These are phyloP conservation scores for Germaria angustata DNA, from an alignment of 2,888 invertebrate species.

Conservation along the genomic window DNA sequence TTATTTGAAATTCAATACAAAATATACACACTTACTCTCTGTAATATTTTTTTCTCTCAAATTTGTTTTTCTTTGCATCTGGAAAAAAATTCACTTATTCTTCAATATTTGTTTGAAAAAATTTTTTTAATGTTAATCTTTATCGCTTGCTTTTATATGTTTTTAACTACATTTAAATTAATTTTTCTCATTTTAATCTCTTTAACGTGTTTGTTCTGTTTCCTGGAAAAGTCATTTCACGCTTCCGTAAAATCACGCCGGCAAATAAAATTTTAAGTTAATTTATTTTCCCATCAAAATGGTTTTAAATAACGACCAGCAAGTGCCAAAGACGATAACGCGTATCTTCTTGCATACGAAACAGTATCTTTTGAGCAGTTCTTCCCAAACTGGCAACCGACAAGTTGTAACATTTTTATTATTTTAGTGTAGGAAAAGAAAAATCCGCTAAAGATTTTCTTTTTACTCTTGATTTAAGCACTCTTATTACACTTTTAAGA, in stretches of 20 bases:
- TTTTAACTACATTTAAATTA: constrained; percentile 34
- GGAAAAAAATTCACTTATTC: too few relatives aligned
- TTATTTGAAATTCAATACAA: too few relatives aligned
- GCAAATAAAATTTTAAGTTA: constrained; percentile 36
- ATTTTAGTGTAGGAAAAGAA: not conserved
- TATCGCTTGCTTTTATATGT: not conserved
- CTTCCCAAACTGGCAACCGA: not conserved
- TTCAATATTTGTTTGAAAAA: too few relatives aligned
- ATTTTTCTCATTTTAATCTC: constrained; percentile 34
- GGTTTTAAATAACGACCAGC: constrained; percentile 11
- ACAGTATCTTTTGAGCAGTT: not conserved
- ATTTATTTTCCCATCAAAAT: constrained; percentile 48
- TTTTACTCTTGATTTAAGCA: not conserved
- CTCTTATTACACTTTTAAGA: not conserved
- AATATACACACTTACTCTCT: too few relatives aligned
- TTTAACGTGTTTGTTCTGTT: not conserved
- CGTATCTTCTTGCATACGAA: not conserved
- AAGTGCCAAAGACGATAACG: not conserved
- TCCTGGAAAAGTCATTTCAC: constrained; percentile 26
- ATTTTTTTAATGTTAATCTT: too few relatives aligned
- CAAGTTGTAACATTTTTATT: constrained; percentile 8
- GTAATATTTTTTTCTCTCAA: too few relatives aligned
- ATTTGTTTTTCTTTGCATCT: too few relatives aligned
- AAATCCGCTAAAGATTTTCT: not conserved
- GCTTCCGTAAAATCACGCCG: constrained; percentile 52